phyloP scores from a whole-genome alignment of 2,888 invertebrate species.

The Pheosia tremula region DNA sequence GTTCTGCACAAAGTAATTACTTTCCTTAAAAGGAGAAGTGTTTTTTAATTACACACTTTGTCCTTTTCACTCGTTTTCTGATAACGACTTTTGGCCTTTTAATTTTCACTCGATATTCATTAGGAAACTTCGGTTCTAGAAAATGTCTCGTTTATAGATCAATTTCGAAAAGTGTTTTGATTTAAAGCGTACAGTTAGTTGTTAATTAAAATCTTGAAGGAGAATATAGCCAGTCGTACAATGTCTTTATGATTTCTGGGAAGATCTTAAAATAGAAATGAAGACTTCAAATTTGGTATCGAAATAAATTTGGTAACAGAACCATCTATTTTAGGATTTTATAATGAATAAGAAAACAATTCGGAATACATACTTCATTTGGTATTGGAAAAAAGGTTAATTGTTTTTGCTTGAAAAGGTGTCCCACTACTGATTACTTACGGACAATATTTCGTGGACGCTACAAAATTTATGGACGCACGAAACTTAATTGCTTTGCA shows the following conservation, averaged over 20 bases:
- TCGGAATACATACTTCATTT: too few relatives aligned
- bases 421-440: not conserved
- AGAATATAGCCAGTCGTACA: not conserved
- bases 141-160: not conserved
- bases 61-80: not conserved
- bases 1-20: slow-evolving; percentile 60
- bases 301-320: not conserved
- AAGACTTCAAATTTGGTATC: not conserved
- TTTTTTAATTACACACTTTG: slow-evolving; percentile 9
- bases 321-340: not conserved
- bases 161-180: slow-evolving; percentile 1
- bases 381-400: too few relatives aligned
- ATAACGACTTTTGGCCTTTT: not conserved
- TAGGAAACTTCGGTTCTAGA: not conserved
- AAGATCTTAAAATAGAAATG: slow-evolving; percentile 1
- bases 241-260: not conserved
- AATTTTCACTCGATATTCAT: not conserved
- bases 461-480: not conserved
- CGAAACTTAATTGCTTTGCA: not conserved
- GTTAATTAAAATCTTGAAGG: not conserved
- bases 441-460: not conserved
- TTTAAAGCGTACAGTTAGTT: not conserved
- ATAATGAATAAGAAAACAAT: too few relatives aligned
- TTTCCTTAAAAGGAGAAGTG: slow-evolving; percentile 27
- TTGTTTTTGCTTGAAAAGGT: not conserved